Evolutionary conservation across 2,888 invertebrate genomes (phyloP).

Genomic region (Clivina fossor): DNA sequence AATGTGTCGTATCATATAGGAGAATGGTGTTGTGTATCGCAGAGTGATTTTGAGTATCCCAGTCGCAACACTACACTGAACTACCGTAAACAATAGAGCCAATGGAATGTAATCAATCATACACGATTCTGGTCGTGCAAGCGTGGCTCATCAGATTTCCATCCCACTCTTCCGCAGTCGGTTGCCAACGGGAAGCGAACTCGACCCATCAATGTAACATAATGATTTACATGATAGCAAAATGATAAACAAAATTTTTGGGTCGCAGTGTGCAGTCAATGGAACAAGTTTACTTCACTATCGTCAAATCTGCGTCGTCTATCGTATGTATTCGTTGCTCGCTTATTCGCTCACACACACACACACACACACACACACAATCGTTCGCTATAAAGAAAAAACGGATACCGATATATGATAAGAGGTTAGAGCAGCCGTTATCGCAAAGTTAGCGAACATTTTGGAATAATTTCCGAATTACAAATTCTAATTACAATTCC

Average conservation of each 20-base stretch:
- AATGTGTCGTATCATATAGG: not conserved
- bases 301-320: no score
- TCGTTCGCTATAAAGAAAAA: no score
- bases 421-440: no score
- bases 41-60: no score
- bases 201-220: conserved; percentile 6
- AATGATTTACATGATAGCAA: conserved; percentile 22
- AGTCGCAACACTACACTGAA: no score
- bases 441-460: not conserved
- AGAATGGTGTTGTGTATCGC: no score
- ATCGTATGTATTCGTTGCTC: not conserved
- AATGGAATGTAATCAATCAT: conserved; percentile 27
- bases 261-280: not conserved
- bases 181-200: conserved; percentile 10
- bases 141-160: not conserved
- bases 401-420: no score
- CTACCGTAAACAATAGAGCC: conserved; percentile 8
- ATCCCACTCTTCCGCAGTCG: conserved; percentile 2
- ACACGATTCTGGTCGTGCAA: conserved; percentile 1
- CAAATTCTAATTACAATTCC: conserved; percentile 20
- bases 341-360: not conserved
- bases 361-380: no score
- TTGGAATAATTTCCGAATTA: conserved; percentile 18
- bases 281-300: not conserved
- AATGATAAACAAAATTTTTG: conserved; percentile 23